Percentiles rank a stretch among this genome's conserved stretches.
Conservation (phyloP, 2,888 invertebrate species). For the Diplazon laetatorius region DNA sequence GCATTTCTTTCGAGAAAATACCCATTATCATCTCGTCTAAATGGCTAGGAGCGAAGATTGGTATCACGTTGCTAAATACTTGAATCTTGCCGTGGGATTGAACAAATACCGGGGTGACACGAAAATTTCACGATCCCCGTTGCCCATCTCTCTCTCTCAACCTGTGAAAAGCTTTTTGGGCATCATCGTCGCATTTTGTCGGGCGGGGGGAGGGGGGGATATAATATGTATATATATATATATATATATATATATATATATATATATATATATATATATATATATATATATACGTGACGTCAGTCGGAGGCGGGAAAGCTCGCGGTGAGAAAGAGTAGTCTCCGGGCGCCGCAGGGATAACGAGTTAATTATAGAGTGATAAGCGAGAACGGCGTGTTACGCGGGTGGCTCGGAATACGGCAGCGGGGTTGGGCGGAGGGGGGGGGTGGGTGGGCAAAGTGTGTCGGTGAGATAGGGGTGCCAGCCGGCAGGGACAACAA, state of each 20-base stretch:
- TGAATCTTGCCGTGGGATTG: constrained; percentile 50
- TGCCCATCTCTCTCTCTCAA: neutral
- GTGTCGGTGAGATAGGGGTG: constrained; percentile 67
- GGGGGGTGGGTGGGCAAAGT: constrained; percentile 35
- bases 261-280: too few relatives aligned
- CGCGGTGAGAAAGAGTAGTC: constrained; percentile 46
- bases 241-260: too few relatives aligned
- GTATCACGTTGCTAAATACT: constrained; percentile 7
- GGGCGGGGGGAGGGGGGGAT: constrained; percentile 24
- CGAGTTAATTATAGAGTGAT: constrained; percentile 75
- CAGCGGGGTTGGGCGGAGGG: constrained; percentile 46
- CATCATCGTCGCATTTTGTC: constrained; percentile 17
- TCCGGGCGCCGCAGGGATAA: constrained; percentile 66
- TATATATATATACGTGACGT: constrained; percentile 61
- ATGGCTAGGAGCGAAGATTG: constrained; percentile 14
- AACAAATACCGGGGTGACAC: constrained; percentile 52
- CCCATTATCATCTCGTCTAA: constrained; percentile 32
- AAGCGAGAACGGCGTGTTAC: constrained; percentile 64
- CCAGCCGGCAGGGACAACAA: constrained; percentile 70
- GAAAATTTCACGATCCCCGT: constrained; percentile 50
- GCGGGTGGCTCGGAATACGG: constrained; percentile 31
- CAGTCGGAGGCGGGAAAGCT: constrained; percentile 14
- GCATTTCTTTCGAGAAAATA: constrained; percentile 24
- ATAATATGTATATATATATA: too few relatives aligned
- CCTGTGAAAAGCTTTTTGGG: constrained; percentile 3